A percentile compares a stretch with the other conserved stretches of the same genome.
Evolutionary conservation across 1,140 invertebrate genomes (phyloP).

Genomic region (Ganaspis sp.): DNA sequence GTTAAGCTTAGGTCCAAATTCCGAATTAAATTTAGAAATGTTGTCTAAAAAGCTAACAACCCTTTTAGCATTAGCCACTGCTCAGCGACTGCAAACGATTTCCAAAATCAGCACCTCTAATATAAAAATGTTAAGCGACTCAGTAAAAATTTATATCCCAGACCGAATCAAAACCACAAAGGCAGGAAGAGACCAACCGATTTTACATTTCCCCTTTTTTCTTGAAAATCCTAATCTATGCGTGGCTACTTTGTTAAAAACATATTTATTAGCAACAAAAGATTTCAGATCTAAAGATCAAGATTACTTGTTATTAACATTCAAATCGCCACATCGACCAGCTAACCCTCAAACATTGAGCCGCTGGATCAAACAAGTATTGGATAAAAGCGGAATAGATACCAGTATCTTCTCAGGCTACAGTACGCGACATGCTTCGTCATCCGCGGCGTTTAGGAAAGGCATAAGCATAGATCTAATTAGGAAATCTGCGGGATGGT

Average conservation of each 20-base stretch:
- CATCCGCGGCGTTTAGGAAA: too few relatives aligned
- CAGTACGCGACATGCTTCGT: too few relatives aligned
- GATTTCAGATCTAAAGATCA: too few relatives aligned
- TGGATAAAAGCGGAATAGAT: neutral
- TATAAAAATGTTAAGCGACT: conserved; percentile 17
- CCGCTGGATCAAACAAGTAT: too few relatives aligned
- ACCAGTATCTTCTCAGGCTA: too few relatives aligned
- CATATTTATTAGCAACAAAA: too few relatives aligned
- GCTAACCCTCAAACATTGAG: too few relatives aligned
- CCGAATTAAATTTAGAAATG: neutral
- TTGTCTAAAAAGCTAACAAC: neutral
- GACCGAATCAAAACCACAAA: conserved; percentile 33
- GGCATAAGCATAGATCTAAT: too few relatives aligned
- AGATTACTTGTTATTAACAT: neutral
- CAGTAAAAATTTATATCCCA: conserved; percentile 29
- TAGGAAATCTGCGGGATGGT: too few relatives aligned
- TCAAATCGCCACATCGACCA: neutral
- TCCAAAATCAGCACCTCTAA: conserved; percentile 30
- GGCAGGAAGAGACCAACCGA: conserved; percentile 3
- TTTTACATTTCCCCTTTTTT: neutral
- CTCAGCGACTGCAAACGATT: conserved; percentile 29
- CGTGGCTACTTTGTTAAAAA: neutral
- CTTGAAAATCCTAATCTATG: neutral
- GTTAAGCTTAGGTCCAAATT: neutral
- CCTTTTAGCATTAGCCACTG: neutral